A percentile compares a stretch with the other conserved stretches of the same genome.
Evolutionary conservation across 2,888 invertebrate species (phyloP).

Genomic region (Elmis aenea): DNA sequence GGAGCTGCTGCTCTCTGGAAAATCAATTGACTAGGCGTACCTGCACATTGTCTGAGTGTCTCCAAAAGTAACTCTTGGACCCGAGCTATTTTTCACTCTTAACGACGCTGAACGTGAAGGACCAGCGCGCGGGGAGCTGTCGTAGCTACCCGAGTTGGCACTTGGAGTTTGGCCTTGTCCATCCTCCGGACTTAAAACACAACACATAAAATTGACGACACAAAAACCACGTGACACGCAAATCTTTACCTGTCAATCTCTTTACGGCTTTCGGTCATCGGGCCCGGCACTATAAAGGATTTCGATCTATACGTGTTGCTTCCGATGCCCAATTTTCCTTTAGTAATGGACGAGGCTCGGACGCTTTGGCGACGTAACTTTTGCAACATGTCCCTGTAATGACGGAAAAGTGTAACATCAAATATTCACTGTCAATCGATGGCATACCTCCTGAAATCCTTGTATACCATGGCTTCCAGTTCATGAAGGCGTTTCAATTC

Average conservation of each 20-base stretch:
- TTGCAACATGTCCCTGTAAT: conserved; percentile 81
- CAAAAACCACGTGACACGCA: background rate
- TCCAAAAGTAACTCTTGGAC: conserved; percentile 57
- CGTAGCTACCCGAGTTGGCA: conserved; percentile 60
- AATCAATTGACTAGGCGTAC: background rate
- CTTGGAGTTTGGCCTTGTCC: conserved; percentile 48
- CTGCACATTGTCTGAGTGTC: conserved; percentile 51
- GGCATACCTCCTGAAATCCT: conserved; percentile 86
- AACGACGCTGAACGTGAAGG: conserved; percentile 69
- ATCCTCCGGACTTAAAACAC: conserved; percentile 44
- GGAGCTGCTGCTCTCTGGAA: no score
- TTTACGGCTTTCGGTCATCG: conserved; percentile 54
- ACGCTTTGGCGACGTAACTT: conserved; percentile 80
- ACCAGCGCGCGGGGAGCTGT: conserved; percentile 68
- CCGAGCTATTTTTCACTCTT: conserved; percentile 50
- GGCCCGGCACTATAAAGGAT: conserved; percentile 69
- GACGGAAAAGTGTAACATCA: no score
- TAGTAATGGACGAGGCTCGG: conserved; percentile 64
- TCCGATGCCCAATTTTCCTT: conserved; percentile 65
- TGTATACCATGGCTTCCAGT: conserved; percentile 88
- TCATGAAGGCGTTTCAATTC: conserved; percentile 90
- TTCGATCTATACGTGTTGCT: conserved; percentile 64
- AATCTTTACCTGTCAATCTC: conserved; percentile 12
- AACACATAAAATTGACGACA: background rate
- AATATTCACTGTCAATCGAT: no score